Conservation (phyloP, 1,140 invertebrate genomes). For the Lordiphosa collinella region DNA sequence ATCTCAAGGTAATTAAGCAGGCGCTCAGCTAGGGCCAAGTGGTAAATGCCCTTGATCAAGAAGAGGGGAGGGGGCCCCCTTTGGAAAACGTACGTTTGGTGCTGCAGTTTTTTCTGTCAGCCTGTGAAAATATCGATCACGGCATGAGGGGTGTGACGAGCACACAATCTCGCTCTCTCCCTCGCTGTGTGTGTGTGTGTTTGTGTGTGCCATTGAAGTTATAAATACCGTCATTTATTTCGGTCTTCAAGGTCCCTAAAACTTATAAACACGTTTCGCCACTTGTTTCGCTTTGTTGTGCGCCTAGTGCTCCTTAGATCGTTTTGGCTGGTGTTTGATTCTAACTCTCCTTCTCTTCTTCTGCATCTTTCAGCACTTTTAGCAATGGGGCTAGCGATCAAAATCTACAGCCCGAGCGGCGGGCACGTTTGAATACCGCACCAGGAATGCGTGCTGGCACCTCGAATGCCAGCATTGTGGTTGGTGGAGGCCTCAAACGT, state of each 20-base stretch:
- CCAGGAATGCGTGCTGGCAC: slow-evolving; percentile 63
- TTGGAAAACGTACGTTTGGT: slow-evolving; percentile 20
- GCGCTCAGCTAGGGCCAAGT: slow-evolving; percentile 42
- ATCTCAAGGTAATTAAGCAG: slow-evolving; percentile 72
- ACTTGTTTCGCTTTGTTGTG: slow-evolving; percentile 45
- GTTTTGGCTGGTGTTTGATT: slow-evolving; percentile 17
- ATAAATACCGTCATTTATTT: slow-evolving; percentile 45
- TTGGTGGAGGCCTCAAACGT: slow-evolving; percentile 54
- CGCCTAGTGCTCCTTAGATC: slow-evolving; percentile 66
- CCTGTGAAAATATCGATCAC: slow-evolving; percentile 76
- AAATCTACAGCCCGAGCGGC: slow-evolving; percentile 62
- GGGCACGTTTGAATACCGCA: slow-evolving; percentile 73
- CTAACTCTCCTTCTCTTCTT: slow-evolving; percentile 27
- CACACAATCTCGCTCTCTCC: neutral
- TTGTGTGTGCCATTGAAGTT: slow-evolving; percentile 43
- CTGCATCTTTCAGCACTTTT: slow-evolving; percentile 56
- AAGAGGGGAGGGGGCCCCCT: neutral
- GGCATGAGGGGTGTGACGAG: slow-evolving; percentile 64
- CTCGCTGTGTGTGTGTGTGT: slow-evolving; percentile 5
- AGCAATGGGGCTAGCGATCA: slow-evolving; percentile 75
- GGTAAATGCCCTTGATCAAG: slow-evolving; percentile 45
- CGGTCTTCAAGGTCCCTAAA: slow-evolving; percentile 33
- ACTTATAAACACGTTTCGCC: slow-evolving; percentile 6
- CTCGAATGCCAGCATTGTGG: slow-evolving; percentile 23
- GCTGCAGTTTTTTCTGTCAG: slow-evolving; percentile 33